These are phyloP conservation scores for Neria commutata DNA, from an alignment of 2,888 invertebrate genomes.

Conservation along the genomic window DNA sequence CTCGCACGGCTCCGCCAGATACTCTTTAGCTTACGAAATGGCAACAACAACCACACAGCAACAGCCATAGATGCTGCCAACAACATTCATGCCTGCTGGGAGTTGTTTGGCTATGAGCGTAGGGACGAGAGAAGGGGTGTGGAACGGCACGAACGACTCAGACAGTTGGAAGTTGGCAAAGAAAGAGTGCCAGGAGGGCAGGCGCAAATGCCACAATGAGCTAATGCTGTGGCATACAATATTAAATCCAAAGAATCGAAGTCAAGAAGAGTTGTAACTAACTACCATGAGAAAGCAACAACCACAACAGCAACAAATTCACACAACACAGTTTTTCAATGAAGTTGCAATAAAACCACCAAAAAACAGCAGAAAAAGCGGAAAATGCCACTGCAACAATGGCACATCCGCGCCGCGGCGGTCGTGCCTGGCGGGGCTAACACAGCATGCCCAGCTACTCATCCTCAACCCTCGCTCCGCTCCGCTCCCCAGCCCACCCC, in stretches of 20 bases:
- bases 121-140: too few relatives aligned
- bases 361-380: neutral
- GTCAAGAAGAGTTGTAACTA: neutral
- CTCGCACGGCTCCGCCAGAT: neutral
- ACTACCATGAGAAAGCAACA: neutral
- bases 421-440: neutral
- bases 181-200: too few relatives aligned
- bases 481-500: too few relatives aligned
- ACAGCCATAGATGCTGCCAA: neutral
- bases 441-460: too few relatives aligned
- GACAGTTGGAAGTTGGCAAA: too few relatives aligned
- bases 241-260: neutral
- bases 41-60: neutral
- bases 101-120: too few relatives aligned
- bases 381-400: neutral
- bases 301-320: neutral
- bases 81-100: too few relatives aligned
- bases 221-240: neutral
- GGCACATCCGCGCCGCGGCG: constrained; percentile 1
- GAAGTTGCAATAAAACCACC: neutral
- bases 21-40: neutral
- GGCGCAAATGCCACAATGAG: neutral
- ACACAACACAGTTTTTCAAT: constrained; percentile 7
- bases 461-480: neutral
- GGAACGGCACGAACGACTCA: too few relatives aligned